A percentile compares a stretch with the other conserved stretches of the same genome.
Evolutionary conservation across 2,113 vertebrate genomes (phyloP).

Genomic region (Cnemophilus loriae): DNA sequence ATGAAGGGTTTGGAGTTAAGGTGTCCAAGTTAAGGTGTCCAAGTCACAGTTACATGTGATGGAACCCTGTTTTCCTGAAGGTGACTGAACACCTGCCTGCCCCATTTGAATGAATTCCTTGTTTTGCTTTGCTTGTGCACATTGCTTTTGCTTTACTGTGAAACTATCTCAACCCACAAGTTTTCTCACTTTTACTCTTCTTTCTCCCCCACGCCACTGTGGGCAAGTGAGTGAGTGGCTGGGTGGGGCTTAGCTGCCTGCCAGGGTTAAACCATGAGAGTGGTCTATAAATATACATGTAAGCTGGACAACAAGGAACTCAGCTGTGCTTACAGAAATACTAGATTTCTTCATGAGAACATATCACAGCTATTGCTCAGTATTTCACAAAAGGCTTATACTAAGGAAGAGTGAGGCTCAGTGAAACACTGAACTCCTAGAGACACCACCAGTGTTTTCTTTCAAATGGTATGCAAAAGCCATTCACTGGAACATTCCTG

Average conservation of each 20-base stretch:
- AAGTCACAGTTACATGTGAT: rapidly evolving
- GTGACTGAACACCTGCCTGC: background rate
- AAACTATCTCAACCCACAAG: background rate
- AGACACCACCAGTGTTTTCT: background rate
- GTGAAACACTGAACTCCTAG: background rate
- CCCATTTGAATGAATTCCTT: background rate
- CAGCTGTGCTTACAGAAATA: background rate
- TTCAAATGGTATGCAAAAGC: background rate
- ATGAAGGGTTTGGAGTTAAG: rapidly evolving
- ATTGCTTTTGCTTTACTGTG: background rate
- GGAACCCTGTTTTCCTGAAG: background rate
- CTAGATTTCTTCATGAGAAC: background rate
- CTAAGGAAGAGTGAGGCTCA: background rate
- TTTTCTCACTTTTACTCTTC: background rate
- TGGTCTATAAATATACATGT: background rate
- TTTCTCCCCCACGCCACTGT: background rate
- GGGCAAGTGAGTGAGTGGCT: background rate
- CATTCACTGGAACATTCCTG: background rate
- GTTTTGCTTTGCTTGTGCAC: background rate
- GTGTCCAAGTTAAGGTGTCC: background rate
- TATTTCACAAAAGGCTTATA: background rate
- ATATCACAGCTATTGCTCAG: background rate
- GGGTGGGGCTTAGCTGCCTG: background rate
- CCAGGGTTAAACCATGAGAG: background rate
- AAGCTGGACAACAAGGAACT: background rate